Evolutionary conservation across 2,888 invertebrate species (phyloP).

Genomic region (Merodon equestris): DNA sequence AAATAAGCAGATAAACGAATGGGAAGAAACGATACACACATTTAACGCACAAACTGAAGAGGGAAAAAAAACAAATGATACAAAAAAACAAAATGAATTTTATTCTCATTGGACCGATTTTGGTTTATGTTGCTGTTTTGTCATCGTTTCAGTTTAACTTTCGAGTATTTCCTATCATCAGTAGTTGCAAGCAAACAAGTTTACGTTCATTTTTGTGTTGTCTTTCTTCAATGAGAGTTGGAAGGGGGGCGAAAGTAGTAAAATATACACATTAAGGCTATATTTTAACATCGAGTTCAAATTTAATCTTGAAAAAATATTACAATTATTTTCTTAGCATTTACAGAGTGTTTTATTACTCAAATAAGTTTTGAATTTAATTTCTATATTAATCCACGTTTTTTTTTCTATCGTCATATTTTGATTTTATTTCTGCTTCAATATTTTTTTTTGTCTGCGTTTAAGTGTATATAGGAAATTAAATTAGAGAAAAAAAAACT

Average conservation of each 20-base stretch:
- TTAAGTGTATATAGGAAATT: constrained; percentile 58
- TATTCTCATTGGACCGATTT: constrained; percentile 42
- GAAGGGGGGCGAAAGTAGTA: constrained; percentile 18
- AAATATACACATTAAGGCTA: constrained; percentile 59
- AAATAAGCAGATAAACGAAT: constrained; percentile 27
- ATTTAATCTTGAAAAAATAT: constrained; percentile 56
- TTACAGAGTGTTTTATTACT: constrained; percentile 25
- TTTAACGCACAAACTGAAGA: constrained; percentile 34
- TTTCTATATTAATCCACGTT: not conserved
- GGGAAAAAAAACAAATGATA: constrained; percentile 26
- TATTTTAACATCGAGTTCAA: constrained; percentile 54
- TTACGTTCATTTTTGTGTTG: constrained; percentile 33
- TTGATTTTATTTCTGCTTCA: no score
- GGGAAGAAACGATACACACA: constrained; percentile 9
- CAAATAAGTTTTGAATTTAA: not conserved
- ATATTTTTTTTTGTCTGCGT: no score
- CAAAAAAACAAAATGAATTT: constrained; percentile 57
- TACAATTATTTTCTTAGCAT: constrained; percentile 46
- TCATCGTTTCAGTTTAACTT: no score
- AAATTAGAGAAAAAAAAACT: constrained; percentile 16
- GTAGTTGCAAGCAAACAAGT: constrained; percentile 47
- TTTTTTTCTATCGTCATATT: not conserved
- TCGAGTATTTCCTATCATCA: constrained; percentile 1
- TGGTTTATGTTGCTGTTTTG: no score
- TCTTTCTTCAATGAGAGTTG: constrained; percentile 1